Base-by-base conservation (phyloP, 2,888 invertebrate species). In the Operophtera brumata region DNA sequence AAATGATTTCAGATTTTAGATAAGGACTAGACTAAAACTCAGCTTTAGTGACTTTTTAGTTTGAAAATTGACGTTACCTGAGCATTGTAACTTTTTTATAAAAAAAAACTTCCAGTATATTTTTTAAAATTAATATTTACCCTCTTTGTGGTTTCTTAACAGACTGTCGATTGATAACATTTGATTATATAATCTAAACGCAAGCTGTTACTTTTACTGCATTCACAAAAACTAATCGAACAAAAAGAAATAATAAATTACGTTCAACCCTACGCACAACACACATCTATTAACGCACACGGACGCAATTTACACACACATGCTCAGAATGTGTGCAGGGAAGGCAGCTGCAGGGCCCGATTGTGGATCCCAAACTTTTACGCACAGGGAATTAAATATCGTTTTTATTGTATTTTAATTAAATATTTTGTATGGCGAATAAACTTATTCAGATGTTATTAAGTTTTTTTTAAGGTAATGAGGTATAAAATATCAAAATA, bases 331-430 rank as follows among this genome's bases (percentile, higher is more conserved):
- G 71, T 71, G 71, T 75, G 72, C 76, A 78, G 71, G 78, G 75
- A 74, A 78, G 83, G 81, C 89, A 89, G 89, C 89, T 90, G 89
- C 89, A 81, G 71, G 85, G 85, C 82, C 85, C 77, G 85, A 80
- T 78, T 71, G 71, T 54, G 86, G 71, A 66, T 77, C 82, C 79
- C 87, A 90, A 90, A 87, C 77, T 85, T 82, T 82, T 26, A 1
- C 6, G 10, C 1, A 3, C 4, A 2, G 20, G 20, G 20, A 20
- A 20, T 3, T 20, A 4, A 3, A 20, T 20, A 20, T 20, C 20
- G 20, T 1, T 30, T 30, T 30, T 4, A 30, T 30, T 30, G 10
- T 1, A 10, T 30, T n/a, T n/a, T 4, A 30, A 10, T 30, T 30
- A 2, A 30, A 9, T 30, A 30, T 30, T 1, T 30, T 30, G 30